These are phyloP conservation scores for Drosophila aldrichi DNA, from an alignment of 2,888 invertebrate genomes.

Conservation along the genomic window DNA sequence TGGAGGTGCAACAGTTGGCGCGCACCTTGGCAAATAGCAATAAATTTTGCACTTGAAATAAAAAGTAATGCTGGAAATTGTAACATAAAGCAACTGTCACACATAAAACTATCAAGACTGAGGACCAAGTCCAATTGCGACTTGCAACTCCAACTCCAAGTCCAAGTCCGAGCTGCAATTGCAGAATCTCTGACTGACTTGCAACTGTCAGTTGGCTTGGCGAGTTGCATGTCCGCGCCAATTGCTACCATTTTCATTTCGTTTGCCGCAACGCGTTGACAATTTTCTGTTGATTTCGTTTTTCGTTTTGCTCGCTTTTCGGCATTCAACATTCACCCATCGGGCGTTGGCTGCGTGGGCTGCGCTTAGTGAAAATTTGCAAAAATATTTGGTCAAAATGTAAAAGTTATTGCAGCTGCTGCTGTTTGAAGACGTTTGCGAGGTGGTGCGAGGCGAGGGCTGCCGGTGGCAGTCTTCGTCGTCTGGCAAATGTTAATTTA, in stretches of 20 bases:
- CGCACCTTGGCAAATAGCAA: slow-evolving; percentile 75
- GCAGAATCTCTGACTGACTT: slow-evolving; percentile 66
- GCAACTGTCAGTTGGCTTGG: slow-evolving; percentile 76
- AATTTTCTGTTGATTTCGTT: slow-evolving; percentile 43
- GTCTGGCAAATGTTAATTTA: slow-evolving; percentile 80
- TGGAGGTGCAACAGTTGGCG: slow-evolving; percentile 51
- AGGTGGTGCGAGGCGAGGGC: not conserved
- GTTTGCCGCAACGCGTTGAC: slow-evolving; percentile 67
- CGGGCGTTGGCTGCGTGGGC: slow-evolving; percentile 77
- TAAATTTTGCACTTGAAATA: slow-evolving; percentile 80
- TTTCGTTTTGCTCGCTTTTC: slow-evolving; percentile 5
- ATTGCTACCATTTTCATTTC: slow-evolving; percentile 82
- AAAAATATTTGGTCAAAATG: slow-evolving; percentile 82
- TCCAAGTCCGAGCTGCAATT: slow-evolving; percentile 12
- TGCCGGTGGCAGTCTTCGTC: slow-evolving; percentile 24
- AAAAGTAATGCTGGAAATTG: slow-evolving; percentile 74
- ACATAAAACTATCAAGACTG: slow-evolving; percentile 68
- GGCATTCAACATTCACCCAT: slow-evolving; percentile 64
- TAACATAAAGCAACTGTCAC: slow-evolving; percentile 80
- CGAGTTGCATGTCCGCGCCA: slow-evolving; percentile 75
- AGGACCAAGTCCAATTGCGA: slow-evolving; percentile 30
- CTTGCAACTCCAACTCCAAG: slow-evolving; percentile 1
- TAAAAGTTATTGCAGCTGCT: slow-evolving; percentile 72
- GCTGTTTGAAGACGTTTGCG: slow-evolving; percentile 8
- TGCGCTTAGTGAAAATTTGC: slow-evolving; percentile 80